These are phyloP conservation scores for Trialeurodes vaporariorum DNA, from an alignment of 1,140 invertebrate genomes.

Conservation along the genomic window DNA sequence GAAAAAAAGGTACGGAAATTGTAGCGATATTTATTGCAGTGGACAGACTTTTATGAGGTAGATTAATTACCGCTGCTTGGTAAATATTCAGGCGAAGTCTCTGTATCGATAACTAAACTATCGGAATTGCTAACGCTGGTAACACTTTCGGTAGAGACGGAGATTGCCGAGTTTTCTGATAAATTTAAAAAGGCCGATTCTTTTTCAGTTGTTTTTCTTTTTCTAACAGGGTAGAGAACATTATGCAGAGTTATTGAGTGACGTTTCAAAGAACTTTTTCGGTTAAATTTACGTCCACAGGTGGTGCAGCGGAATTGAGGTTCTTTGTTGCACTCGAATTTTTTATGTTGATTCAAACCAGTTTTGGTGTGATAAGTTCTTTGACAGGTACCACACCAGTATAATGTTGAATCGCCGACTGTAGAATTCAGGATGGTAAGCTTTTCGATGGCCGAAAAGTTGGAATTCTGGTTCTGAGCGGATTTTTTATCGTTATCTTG, in stretches of 20 bases:
- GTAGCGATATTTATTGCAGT: too few species aligned
- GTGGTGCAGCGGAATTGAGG: conserved; percentile 17
- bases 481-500: not conserved
- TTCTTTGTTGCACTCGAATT: conserved; percentile 47
- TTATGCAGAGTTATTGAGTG: conserved; percentile 18
- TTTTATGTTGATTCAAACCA: conserved; percentile 37
- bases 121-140: not conserved
- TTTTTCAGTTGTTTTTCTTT: not conserved
- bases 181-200: not conserved
- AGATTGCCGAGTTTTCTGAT: not conserved
- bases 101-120: not conserved
- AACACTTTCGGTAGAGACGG: not conserved
- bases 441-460: not conserved
- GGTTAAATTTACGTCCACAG: conserved; percentile 15
- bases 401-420: not conserved
- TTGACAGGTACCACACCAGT: conserved; percentile 11
- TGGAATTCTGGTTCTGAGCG: not conserved
- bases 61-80: too few species aligned
- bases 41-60: too few species aligned
- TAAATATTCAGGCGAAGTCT: too few species aligned
- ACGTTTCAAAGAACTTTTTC: conserved; percentile 15
- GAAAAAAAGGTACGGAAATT: too few species aligned
- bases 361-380: conserved; percentile 16
- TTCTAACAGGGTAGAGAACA: not conserved
- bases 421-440: not conserved